Percentiles rank a stretch among this genome's conserved stretches.
Conservation (phyloP, 2,113 vertebrate genomes). For the Apistogramma diplotaenia region DNA sequence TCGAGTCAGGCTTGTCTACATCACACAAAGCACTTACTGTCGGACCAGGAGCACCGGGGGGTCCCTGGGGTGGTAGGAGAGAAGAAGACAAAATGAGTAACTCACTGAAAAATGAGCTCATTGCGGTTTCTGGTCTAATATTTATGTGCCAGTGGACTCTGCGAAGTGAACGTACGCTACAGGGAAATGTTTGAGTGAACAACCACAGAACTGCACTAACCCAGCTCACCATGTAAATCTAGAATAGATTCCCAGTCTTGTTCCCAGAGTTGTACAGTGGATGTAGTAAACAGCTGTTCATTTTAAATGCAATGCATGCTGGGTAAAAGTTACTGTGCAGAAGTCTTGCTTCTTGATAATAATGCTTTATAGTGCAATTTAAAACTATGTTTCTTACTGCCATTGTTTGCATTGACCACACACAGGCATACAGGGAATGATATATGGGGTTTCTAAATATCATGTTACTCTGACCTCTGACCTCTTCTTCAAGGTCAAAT, state of each 20-base stretch:
- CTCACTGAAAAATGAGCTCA: not conserved
- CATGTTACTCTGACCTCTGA: not conserved
- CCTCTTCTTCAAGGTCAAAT: no score
- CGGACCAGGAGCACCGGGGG: slow-evolving; percentile 85
- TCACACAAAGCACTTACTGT: slow-evolving; percentile 78
- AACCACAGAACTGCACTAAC: not conserved
- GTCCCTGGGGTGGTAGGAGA: slow-evolving; percentile 78
- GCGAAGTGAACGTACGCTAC: not conserved
- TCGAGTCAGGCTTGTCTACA: not conserved
- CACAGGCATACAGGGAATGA: not conserved
- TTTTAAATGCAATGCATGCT: no score
- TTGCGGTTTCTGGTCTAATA: not conserved
- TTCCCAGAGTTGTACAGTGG: no score
- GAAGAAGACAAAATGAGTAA: slow-evolving; percentile 13
- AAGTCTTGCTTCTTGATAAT: not conserved
- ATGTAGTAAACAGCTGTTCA: no score
- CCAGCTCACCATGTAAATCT: not conserved
- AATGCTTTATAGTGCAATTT: not conserved
- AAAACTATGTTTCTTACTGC: not conserved
- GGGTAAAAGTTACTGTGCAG: no score
- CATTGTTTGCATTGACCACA: not conserved
- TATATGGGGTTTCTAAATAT: not conserved
- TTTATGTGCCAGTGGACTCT: not conserved
- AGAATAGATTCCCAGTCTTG: not conserved
- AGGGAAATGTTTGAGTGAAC: not conserved